Base-by-base conservation (phyloP, 2,797 vertebrate genomes). In the Crocidura indochinensis region DNA sequence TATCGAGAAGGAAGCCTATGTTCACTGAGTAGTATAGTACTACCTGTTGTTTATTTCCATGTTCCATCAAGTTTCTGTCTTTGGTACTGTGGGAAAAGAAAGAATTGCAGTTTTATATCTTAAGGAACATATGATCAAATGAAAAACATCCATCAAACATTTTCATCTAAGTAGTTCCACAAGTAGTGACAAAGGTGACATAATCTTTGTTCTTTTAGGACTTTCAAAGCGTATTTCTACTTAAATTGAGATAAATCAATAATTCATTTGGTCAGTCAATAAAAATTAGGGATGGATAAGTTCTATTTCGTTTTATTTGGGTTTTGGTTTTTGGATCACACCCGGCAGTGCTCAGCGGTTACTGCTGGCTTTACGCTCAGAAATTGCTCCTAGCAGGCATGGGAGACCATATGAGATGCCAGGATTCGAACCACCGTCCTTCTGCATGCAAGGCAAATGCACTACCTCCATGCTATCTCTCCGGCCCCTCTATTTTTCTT, bases 201-300 rank as follows among this genome's bases (percentile, higher is more conserved):
- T 26, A 27, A 22, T 49, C 46, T 87, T 87, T 26, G 20, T 27
- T 68, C 72, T 44, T 86, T 44, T 20, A 29, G 53, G 38, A 8
- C 67, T 88, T 86, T 90, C 53, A 53, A 87, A 51, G 49, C 83
- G 60, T 72, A 44, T 44, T 88, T 74, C 69, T 75, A 68, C 64
- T 44, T 17, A 92, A 93, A 93, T 47, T 65, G 64, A 71, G 60
- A 73, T 67, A 85, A 76, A 84, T 20, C 27, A 24, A 65, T 44
- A 29, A 60, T 84, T 91, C 38, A 44, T 72, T 65, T 87, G 87
- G 26, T 31, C 27, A 81, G 10, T 26, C 31, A 87, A 26, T 60
- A 82, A 77, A 56, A 38, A 72, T 17, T 22, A 27, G 67, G 56
- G 47, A 72, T 90, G 53, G 77, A n/a, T 80, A 56, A 56, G 14